phyloP scores from a whole-genome alignment of 2,888 invertebrate genomes.

The Periphyllus acericola region DNA sequence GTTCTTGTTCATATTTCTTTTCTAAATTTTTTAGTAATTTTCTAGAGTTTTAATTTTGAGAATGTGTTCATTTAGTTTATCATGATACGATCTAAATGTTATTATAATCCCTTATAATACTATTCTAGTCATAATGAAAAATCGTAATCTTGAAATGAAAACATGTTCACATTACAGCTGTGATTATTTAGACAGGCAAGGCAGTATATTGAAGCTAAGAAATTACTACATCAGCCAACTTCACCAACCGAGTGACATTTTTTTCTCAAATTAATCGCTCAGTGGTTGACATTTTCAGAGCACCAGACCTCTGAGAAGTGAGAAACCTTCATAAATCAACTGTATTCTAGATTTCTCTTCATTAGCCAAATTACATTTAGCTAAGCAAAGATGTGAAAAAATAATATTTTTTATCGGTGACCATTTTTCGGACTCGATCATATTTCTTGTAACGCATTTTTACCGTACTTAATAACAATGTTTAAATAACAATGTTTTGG shows the following conservation, averaged over 20 bases:
- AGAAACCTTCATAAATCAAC: conserved; percentile 25
- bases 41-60: no score
- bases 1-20: no score
- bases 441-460: neutral
- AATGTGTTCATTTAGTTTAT: no score
- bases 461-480: no score
- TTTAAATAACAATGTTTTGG: no score
- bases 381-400: neutral
- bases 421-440: neutral
- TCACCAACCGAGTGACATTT: conserved; percentile 2
- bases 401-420: neutral
- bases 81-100: no score
- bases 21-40: no score
- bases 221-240: conserved; percentile 4
- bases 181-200: neutral
- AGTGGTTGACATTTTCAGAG: neutral
- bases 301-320: neutral
- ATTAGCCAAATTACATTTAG: neutral
- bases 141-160: neutral
- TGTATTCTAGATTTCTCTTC: neutral
- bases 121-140: neutral
- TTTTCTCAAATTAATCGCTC: neutral
- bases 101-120: neutral
- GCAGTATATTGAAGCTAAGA: conserved; percentile 6
- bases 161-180: neutral